Evolutionary conservation across 2,888 invertebrate species (phyloP).

Genomic region (Charanyca ferruginea): DNA sequence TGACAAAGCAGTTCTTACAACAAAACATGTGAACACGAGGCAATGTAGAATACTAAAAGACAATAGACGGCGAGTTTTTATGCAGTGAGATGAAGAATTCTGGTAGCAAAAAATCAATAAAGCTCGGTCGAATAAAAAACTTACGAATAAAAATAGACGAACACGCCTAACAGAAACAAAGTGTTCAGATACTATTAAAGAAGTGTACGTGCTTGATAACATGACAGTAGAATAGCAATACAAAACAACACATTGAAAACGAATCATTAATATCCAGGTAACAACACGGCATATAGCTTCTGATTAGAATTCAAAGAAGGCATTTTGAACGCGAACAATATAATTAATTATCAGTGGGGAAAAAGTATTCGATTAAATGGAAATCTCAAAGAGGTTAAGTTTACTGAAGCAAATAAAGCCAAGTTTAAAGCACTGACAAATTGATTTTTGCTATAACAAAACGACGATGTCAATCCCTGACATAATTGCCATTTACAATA

Average conservation of each 20-base stretch:
- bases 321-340: constrained; percentile 61
- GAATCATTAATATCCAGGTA: constrained; percentile 65
- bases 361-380: constrained; percentile 31
- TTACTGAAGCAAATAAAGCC: constrained; percentile 13
- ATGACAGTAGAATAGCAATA: constrained; percentile 62
- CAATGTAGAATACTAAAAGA: constrained; percentile 65
- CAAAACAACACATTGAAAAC: constrained; percentile 65
- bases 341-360: constrained; percentile 45
- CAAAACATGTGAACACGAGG: constrained; percentile 63
- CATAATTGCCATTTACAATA: constrained; percentile 50
- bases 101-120: constrained; percentile 67
- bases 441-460: constrained; percentile 35
- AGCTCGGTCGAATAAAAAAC: constrained; percentile 55
- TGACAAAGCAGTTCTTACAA: constrained; percentile 57
- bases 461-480: constrained; percentile 41
- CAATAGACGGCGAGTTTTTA: constrained; percentile 62
- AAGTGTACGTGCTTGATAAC: constrained; percentile 67
- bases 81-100: constrained; percentile 65
- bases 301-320: constrained; percentile 65
- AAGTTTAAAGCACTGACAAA: constrained; percentile 15
- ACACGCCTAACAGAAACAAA: constrained; percentile 65
- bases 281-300: constrained; percentile 58
- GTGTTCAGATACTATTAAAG: constrained; percentile 62
- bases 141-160: constrained; percentile 56
- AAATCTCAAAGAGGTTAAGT: constrained; percentile 13